phyloP scores from a whole-genome alignment of 1,140 invertebrate genomes.

The Hypsibius dujardini region DNA sequence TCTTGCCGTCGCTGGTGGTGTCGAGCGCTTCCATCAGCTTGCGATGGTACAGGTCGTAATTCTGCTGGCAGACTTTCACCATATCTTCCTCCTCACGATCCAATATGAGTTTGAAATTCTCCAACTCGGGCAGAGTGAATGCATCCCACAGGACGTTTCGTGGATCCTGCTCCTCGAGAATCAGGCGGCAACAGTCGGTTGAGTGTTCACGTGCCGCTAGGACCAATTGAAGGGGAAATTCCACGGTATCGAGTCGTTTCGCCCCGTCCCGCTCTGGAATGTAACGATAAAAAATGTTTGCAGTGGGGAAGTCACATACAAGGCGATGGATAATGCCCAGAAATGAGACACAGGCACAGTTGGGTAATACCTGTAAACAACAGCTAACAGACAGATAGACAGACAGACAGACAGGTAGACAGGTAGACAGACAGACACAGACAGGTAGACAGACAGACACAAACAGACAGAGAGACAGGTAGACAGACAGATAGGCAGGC shows the following conservation, averaged over 20 bases:
- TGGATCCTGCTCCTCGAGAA: background rate
- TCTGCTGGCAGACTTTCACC: conserved; percentile 44
- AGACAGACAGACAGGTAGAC: no score
- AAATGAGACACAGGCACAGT: no score
- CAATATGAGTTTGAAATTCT: conserved; percentile 42
- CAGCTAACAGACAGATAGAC: no score
- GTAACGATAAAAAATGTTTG: background rate
- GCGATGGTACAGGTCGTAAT: conserved; percentile 42
- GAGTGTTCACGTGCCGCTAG: background rate
- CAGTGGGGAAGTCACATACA: background rate
- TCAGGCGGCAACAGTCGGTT: background rate
- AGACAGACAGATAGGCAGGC: no score
- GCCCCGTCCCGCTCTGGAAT: background rate
- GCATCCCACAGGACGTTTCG: conserved; percentile 36
- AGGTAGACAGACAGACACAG: no score
- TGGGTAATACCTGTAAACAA: no score
- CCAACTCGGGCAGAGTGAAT: conserved; percentile 42
- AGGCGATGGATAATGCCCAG: no score
- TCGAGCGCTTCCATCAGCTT: background rate
- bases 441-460: no score
- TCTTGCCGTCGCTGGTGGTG: no score
- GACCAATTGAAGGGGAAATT: background rate
- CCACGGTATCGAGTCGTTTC: background rate
- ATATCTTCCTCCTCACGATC: conserved; percentile 38
- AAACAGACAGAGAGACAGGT: no score